Evolutionary conservation across 2,113 vertebrate species (phyloP).

Genomic region (Orientallactaga bullata): DNA sequence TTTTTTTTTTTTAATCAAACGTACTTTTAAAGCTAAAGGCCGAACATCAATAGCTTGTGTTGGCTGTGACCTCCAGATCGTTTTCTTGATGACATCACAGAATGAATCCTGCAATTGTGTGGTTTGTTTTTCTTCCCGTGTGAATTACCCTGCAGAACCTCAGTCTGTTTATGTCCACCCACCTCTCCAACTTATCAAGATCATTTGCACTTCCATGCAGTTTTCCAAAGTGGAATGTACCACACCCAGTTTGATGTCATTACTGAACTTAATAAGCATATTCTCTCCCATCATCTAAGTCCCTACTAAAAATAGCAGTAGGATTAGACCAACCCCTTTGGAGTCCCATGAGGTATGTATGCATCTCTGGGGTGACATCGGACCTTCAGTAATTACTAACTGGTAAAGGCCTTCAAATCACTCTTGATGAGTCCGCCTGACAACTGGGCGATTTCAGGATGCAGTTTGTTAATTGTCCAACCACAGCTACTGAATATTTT

Average conservation of each 20-base stretch:
- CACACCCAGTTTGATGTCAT: slow-evolving; percentile 78
- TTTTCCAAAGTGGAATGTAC: slow-evolving; percentile 77
- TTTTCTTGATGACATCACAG: slow-evolving; percentile 73
- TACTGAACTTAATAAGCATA: slow-evolving; percentile 75
- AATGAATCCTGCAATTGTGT: slow-evolving; percentile 72
- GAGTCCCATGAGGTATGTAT: slow-evolving; percentile 74
- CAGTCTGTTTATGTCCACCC: slow-evolving; percentile 70
- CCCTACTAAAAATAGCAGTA: slow-evolving; percentile 79
- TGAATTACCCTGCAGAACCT: slow-evolving; percentile 62
- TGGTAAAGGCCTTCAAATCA: slow-evolving; percentile 68
- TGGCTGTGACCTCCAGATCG: slow-evolving; percentile 54
- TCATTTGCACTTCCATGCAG: slow-evolving; percentile 69
- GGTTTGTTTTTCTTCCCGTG: slow-evolving; percentile 77
- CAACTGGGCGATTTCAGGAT: slow-evolving; percentile 68
- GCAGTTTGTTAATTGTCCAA: slow-evolving; percentile 54
- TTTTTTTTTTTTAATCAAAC: slow-evolving; percentile 39
- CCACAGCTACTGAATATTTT: background rate
- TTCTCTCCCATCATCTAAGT: slow-evolving; percentile 68
- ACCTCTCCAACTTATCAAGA: slow-evolving; percentile 68
- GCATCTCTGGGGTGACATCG: slow-evolving; percentile 51
- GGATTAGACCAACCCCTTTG: slow-evolving; percentile 63
- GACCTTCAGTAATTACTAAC: slow-evolving; percentile 70
- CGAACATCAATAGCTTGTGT: slow-evolving; percentile 5
- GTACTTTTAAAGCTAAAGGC: slow-evolving; percentile 61
- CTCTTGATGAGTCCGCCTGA: slow-evolving; percentile 41